phyloP scores from a whole-genome alignment of 1,140 invertebrate species.

The Hycleus phaleratus region DNA sequence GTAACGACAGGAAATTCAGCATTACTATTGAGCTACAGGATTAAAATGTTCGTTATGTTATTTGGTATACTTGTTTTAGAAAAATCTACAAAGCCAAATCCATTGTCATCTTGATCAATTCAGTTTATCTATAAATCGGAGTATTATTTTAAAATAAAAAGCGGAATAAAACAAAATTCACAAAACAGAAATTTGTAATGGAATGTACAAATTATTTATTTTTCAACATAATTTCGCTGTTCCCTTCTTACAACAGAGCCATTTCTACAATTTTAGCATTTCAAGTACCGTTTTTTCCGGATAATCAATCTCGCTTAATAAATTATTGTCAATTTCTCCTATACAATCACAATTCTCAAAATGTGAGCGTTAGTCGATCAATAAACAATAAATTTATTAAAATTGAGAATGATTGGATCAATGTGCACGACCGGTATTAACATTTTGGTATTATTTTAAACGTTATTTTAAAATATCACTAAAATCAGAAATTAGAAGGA shows the following conservation, averaged over 20 bases:
- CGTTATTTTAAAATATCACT: conserved; percentile 20
- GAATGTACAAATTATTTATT: conserved; percentile 38
- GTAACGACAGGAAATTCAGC: conserved; percentile 7
- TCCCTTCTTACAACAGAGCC: conserved; percentile 32
- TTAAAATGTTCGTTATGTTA: background rate
- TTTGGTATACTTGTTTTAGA: conserved; percentile 10
- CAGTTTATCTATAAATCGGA: conserved; percentile 4
- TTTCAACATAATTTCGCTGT: conserved; percentile 35
- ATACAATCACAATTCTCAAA: too few relatives aligned
- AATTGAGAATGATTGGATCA: too few relatives aligned
- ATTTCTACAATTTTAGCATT: conserved; percentile 15
- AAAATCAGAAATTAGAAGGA: conserved; percentile 10
- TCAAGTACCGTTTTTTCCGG: too few relatives aligned
- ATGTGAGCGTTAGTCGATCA: too few relatives aligned
- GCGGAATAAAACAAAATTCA: conserved; percentile 30
- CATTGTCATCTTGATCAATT: background rate
- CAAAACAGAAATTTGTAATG: conserved; percentile 35
- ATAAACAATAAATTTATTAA: too few relatives aligned
- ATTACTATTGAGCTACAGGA: conserved; percentile 10
- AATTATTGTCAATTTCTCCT: too few relatives aligned
- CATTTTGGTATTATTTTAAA: conserved; percentile 14
- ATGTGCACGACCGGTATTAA: conserved; percentile 6
- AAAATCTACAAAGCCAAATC: conserved; percentile 16
- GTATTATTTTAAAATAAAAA: conserved; percentile 2
- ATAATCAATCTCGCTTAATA: too few relatives aligned